Percentiles rank a stretch among this genome's conserved stretches.
Evolutionary conservation across 2,113 vertebrate genomes (phyloP).

Genomic region (Dipodomys ordii): DNA sequence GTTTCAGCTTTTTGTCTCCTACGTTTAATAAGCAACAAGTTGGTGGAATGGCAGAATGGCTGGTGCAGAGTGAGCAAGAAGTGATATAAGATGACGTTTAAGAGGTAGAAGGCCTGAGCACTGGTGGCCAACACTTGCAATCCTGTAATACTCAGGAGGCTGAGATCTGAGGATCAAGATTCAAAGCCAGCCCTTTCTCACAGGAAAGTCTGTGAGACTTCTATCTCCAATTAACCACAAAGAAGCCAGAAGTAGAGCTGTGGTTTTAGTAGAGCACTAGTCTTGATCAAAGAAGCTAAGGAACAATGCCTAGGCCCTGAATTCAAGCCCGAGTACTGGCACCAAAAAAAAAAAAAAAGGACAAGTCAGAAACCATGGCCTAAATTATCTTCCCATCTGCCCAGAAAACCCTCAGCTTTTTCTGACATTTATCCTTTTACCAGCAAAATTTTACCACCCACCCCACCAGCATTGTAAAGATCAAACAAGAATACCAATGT

Average conservation of each 20-base stretch:
- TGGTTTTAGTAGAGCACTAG: too few relatives aligned
- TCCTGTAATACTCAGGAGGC: too few relatives aligned
- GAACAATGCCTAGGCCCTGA: too few relatives aligned
- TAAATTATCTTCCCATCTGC: not conserved
- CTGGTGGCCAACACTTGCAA: too few relatives aligned
- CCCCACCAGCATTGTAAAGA: not conserved
- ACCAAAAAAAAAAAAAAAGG: not conserved
- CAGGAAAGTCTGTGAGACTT: too few relatives aligned
- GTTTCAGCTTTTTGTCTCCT: rapidly evolving
- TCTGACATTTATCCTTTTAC: not conserved
- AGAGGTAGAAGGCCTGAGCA: not conserved
- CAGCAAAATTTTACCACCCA: not conserved
- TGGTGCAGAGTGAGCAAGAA: rapidly evolving
- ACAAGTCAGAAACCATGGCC: not conserved
- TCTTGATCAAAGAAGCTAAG: too few relatives aligned
- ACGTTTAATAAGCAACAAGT: not conserved
- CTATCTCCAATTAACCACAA: too few relatives aligned
- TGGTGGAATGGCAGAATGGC: not conserved
- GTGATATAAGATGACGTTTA: rapidly evolving
- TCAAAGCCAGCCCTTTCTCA: too few relatives aligned
- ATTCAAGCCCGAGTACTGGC: too few relatives aligned
- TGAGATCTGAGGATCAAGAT: too few relatives aligned
- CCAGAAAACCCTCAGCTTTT: not conserved
- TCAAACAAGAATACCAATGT: not conserved
- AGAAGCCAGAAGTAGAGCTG: too few relatives aligned